Evolutionary conservation across 1,140 invertebrate genomes (phyloP).

Genomic region (Neelides sp.): DNA sequence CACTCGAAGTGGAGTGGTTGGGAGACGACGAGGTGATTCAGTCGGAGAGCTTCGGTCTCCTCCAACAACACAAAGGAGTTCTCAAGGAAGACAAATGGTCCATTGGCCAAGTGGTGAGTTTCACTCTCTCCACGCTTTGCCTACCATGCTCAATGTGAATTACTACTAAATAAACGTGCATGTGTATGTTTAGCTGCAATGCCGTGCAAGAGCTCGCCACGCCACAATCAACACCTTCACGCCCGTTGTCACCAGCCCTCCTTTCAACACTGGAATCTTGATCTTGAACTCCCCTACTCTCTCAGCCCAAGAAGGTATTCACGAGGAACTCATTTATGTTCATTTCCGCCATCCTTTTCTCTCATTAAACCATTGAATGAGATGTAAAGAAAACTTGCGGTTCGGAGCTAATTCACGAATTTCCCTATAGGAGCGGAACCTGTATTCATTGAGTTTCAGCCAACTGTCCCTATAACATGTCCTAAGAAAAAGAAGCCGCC

Average conservation of each 20-base stretch:
- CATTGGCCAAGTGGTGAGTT: slow-evolving; percentile 30
- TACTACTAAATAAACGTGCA: neutral
- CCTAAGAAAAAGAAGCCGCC: slow-evolving; percentile 18
- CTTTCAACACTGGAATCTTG: slow-evolving; percentile 29
- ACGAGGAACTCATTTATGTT: too few species aligned
- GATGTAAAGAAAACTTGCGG: too few species aligned
- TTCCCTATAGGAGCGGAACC: slow-evolving; percentile 19
- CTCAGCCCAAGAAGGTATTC: slow-evolving; percentile 27
- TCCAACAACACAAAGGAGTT: slow-evolving; percentile 30
- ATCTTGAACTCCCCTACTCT: slow-evolving; percentile 9
- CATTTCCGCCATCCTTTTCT: too few species aligned
- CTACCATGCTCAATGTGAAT: neutral
- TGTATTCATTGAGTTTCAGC: slow-evolving; percentile 26
- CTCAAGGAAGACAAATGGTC: slow-evolving; percentile 31
- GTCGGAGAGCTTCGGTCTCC: slow-evolving; percentile 29
- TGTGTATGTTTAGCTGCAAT: slow-evolving; percentile 28
- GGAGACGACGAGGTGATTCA: slow-evolving; percentile 29
- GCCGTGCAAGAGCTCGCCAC: slow-evolving; percentile 29
- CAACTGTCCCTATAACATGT: slow-evolving; percentile 24
- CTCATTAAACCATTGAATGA: slow-evolving; percentile 3
- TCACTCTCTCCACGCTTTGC: neutral
- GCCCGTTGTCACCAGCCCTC: slow-evolving; percentile 26
- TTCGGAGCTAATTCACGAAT: too few species aligned
- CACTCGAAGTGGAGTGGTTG: slow-evolving; percentile 31
- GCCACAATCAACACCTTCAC: slow-evolving; percentile 31